Evolutionary conservation across 2,113 vertebrate genomes (phyloP).

Genomic region (Zosterops japonicus): DNA sequence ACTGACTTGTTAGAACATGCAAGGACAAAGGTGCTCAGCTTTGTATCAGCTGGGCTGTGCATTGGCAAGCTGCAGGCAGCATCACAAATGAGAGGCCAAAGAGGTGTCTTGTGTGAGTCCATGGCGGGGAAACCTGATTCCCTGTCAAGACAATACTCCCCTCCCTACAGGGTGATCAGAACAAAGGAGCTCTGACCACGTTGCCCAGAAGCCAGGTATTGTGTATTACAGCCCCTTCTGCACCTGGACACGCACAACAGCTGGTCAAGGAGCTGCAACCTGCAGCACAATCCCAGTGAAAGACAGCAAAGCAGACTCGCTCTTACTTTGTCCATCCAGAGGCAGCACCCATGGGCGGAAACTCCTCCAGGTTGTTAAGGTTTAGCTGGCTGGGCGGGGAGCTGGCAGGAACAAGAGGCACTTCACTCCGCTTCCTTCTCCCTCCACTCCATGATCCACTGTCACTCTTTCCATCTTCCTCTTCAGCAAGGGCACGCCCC

Average conservation of each 20-base stretch:
- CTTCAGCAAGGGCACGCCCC: constrained; percentile 73
- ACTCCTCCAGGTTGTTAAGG: constrained; percentile 94
- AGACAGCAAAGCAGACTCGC: not conserved
- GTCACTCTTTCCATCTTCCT: constrained; percentile 71
- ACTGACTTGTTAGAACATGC: not conserved
- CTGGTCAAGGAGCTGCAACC: not conserved
- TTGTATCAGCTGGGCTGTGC: not conserved
- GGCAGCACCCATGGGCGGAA: constrained; percentile 87
- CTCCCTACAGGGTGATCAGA: accelerated
- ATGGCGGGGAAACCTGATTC: not conserved
- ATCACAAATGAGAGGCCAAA: not conserved
- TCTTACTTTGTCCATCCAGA: constrained; percentile 78
- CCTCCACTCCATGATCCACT: constrained; percentile 9
- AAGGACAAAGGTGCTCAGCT: not conserved
- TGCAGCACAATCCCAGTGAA: not conserved
- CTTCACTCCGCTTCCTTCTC: constrained; percentile 68
- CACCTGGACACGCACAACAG: not conserved
- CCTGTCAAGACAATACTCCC: not conserved
- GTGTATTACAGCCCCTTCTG: not conserved
- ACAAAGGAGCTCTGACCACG: not conserved
- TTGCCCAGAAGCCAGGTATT: not conserved
- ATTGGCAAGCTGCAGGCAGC: not conserved
- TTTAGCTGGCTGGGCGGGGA: constrained; percentile 80
- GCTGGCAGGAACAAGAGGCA: constrained; percentile 62
- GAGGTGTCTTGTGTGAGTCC: not conserved